A percentile compares a stretch with the other conserved stretches of the same genome.
Conservation (phyloP, 2,888 invertebrate species). For the Euplagia quadripunctaria region DNA sequence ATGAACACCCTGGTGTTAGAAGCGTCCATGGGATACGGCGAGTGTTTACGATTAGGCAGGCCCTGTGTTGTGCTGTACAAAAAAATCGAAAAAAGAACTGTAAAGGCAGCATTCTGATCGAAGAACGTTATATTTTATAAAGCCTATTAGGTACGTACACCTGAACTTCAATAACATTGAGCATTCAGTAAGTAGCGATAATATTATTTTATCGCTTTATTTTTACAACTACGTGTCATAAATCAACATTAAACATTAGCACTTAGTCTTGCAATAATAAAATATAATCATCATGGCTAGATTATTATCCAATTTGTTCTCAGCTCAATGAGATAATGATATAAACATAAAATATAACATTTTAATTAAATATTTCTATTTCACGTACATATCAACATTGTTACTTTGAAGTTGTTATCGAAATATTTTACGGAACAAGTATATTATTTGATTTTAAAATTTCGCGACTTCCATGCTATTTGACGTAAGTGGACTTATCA, state of each 20-base stretch:
- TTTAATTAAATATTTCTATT: background rate
- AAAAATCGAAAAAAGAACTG: background rate
- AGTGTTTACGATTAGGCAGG: no score
- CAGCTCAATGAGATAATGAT: constrained; percentile 35
- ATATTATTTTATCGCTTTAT: constrained; percentile 37
- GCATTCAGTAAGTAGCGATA: constrained; percentile 33
- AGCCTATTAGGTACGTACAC: background rate
- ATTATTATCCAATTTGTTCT: constrained; percentile 41
- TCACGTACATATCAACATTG: background rate
- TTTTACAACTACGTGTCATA: constrained; percentile 45
- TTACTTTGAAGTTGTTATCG: background rate
- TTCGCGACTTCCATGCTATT: no score
- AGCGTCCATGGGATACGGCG: no score
- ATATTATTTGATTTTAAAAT: no score
- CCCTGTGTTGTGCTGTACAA: no score
- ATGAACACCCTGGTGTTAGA: no score
- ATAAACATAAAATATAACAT: background rate
- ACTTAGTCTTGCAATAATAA: constrained; percentile 17
- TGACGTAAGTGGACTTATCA: no score
- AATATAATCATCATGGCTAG: constrained; percentile 11
- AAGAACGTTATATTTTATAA: background rate
- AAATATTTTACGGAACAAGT: background rate
- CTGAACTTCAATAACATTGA: constrained; percentile 29
- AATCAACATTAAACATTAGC: constrained; percentile 36
- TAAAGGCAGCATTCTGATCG: background rate